Percentiles rank a stretch among this genome's conserved stretches.
These are phyloP conservation scores for Discoglossus pictus DNA, from an alignment of 2,797 vertebrate species.

Conservation along the genomic window DNA sequence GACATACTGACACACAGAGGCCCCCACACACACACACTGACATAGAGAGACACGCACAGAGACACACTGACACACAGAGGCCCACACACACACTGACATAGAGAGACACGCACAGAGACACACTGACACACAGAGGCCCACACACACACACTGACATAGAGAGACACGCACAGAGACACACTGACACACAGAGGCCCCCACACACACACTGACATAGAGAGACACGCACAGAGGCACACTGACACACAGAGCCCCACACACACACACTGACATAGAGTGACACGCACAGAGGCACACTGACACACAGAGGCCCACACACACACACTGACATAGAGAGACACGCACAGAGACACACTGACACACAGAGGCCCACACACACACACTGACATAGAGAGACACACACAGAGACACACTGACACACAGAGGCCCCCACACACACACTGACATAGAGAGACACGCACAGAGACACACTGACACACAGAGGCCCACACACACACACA, in stretches of 20 bases:
- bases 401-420: not conserved
- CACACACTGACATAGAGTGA: constrained; percentile 2
- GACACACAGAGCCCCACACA: not conserved
- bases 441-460: too few species aligned
- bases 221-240: too few species aligned
- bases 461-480: too few species aligned
- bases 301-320: too few species aligned
- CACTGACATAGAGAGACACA: not conserved
- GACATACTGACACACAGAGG: too few species aligned
- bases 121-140: not conserved
- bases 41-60: too few species aligned
- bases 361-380: not conserved
- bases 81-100: not conserved
- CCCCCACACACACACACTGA: not conserved
- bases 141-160: not conserved
- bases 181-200: constrained; percentile 6
- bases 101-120: not conserved
- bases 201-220: too few species aligned
- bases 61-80: too few species aligned
- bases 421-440: too few species aligned
- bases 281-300: too few species aligned
- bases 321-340: not conserved
- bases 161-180: not conserved
- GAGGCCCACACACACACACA: not conserved
- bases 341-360: not conserved